Conservation (phyloP, 2,797 vertebrate genomes). For the Masticophis lateralis region DNA sequence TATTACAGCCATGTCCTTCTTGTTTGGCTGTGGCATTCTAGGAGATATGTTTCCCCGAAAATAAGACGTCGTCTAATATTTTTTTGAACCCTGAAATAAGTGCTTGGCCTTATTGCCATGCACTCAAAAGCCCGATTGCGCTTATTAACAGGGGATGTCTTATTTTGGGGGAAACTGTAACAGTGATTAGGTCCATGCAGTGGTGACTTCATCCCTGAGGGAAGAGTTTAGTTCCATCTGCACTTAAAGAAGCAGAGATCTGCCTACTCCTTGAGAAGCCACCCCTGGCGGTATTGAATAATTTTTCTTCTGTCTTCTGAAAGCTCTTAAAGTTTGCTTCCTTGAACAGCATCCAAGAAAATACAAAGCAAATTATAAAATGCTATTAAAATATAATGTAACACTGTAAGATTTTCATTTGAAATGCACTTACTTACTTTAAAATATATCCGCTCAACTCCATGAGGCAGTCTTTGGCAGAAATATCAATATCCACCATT, state of each 20-base stretch:
- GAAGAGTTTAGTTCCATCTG: background rate
- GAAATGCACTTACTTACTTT: background rate
- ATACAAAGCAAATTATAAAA: background rate
- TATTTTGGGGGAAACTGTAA: too few species aligned
- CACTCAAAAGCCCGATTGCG: too few species aligned
- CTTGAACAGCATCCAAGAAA: background rate
- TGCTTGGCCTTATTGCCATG: too few species aligned
- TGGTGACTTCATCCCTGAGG: background rate
- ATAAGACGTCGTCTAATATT: too few species aligned
- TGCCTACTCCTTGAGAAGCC: background rate
- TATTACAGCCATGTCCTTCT: background rate
- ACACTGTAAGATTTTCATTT: background rate
- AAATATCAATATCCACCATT: background rate
- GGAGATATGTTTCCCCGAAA: background rate
- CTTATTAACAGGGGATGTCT: too few species aligned
- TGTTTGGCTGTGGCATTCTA: background rate
- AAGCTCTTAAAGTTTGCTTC: background rate
- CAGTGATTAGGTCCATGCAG: background rate
- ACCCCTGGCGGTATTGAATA: background rate
- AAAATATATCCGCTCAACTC: background rate
- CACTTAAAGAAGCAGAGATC: background rate
- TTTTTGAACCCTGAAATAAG: too few species aligned
- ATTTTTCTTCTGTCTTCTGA: background rate
- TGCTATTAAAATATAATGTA: background rate
- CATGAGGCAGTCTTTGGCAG: background rate